Conservation (phyloP, 2,888 invertebrate species). For the Erebia aethiops region DNA sequence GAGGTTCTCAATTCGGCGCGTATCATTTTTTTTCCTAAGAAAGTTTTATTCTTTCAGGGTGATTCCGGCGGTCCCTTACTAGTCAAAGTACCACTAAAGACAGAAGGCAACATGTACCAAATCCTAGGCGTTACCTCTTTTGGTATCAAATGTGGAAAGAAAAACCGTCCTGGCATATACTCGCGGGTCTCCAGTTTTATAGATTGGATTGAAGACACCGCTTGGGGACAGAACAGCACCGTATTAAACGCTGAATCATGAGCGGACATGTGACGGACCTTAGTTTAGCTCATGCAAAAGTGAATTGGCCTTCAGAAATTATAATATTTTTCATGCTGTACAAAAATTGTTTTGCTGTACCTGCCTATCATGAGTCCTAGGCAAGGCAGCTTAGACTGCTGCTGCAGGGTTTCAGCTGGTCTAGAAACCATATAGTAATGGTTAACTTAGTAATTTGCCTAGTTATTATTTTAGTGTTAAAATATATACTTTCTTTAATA, state of each 20-base stretch:
- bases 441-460: too few species aligned
- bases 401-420: too few species aligned
- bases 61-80: slow-evolving; percentile 89
- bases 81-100: slow-evolving; percentile 51
- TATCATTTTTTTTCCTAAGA: neutral
- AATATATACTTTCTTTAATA: too few species aligned
- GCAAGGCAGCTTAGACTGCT: too few species aligned
- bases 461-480: too few species aligned
- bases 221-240: slow-evolving; percentile 42
- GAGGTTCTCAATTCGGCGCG: too few species aligned
- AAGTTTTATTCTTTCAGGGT: slow-evolving; percentile 70
- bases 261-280: neutral
- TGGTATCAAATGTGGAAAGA: slow-evolving; percentile 45
- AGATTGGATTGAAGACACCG: slow-evolving; percentile 51
- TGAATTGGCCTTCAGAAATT: neutral
- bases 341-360: too few species aligned
- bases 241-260: neutral
- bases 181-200: slow-evolving; percentile 47
- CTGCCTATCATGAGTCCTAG: too few species aligned
- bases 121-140: slow-evolving; percentile 53
- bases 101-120: slow-evolving; percentile 42
- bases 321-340: too few species aligned
- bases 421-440: too few species aligned
- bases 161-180: slow-evolving; percentile 48
- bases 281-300: neutral